Evolutionary conservation across 1,140 invertebrate species (phyloP).

Genomic region (Capitella teleta): DNA sequence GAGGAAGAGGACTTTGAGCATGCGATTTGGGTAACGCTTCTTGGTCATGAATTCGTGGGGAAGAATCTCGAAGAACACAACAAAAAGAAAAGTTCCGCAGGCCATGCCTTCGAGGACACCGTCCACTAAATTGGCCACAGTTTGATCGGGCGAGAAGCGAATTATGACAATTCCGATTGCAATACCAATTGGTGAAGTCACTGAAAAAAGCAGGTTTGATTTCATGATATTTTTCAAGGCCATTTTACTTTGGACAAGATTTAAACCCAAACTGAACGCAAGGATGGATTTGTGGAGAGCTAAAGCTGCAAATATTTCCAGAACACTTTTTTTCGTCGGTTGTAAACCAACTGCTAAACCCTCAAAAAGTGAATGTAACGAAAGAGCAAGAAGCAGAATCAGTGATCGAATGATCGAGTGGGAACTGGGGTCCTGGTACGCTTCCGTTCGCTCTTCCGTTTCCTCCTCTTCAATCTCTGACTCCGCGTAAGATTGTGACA

Average conservation of each 20-base stretch:
- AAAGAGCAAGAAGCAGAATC: conserved; percentile 69
- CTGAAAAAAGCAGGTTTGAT: conserved; percentile 45
- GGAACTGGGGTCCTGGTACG: conserved; percentile 1
- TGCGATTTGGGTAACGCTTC: conserved; percentile 23
- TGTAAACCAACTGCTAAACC: conserved; percentile 68
- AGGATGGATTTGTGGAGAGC: conserved; percentile 80
- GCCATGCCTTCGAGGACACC: conserved; percentile 67
- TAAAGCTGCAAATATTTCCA: conserved; percentile 66
- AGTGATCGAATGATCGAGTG: conserved; percentile 58
- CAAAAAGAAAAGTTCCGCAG: conserved; percentile 74
- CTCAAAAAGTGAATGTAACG: conserved; percentile 79
- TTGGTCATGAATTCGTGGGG: conserved; percentile 12
- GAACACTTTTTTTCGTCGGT: conserved; percentile 30
- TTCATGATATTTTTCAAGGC: conserved; percentile 39
- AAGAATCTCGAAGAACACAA: conserved; percentile 82
- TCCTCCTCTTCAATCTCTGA: too few species aligned
- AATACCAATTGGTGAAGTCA: conserved; percentile 58
- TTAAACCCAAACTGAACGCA: conserved; percentile 49
- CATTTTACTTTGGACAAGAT: conserved; percentile 54
- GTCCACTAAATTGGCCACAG: not conserved
- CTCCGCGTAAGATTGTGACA: not conserved
- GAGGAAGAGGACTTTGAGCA: conserved; percentile 44
- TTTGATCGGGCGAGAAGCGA: conserved; percentile 31
- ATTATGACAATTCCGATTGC: conserved; percentile 45
- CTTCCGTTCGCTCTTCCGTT: too few species aligned